Evolutionary conservation across 2,888 invertebrate species (phyloP).

Genomic region (Latrodectus elegans): DNA sequence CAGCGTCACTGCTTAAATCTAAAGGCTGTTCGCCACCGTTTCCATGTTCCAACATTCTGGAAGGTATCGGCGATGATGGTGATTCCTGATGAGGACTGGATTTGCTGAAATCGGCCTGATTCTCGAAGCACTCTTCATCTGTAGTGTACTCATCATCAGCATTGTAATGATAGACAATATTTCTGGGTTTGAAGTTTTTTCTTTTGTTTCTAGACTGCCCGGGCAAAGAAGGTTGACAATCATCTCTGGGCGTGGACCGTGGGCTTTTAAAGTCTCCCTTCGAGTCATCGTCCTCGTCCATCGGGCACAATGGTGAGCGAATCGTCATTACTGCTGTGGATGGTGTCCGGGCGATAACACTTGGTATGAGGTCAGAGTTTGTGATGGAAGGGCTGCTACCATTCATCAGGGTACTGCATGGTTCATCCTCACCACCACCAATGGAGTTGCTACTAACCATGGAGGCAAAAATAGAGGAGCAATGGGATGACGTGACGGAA

Average conservation of each 20-base stretch:
- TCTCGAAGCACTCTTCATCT: constrained; percentile 71
- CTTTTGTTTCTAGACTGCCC: constrained; percentile 80
- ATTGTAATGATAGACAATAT: constrained; percentile 77
- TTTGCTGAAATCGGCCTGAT: constrained; percentile 24
- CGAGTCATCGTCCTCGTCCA: constrained; percentile 45
- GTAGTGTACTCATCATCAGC: constrained; percentile 68
- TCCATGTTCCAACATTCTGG: constrained; percentile 33
- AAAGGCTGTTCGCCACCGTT: constrained; percentile 56
- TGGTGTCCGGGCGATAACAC: constrained; percentile 29
- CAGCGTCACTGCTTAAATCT: constrained; percentile 60
- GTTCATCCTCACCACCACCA: constrained; percentile 53
- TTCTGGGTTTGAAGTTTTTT: constrained; percentile 86
- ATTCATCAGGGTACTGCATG: constrained; percentile 34
- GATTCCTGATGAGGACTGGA: constrained; percentile 39
- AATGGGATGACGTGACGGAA: constrained; percentile 41
- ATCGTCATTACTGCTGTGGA: constrained; percentile 36
- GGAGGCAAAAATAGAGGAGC: constrained; percentile 19
- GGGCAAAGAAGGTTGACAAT: constrained; percentile 13
- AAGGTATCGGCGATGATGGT: constrained; percentile 41
- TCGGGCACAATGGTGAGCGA: constrained; percentile 46
- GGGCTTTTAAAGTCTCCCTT: constrained; percentile 35
- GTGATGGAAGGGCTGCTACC: constrained; percentile 51
- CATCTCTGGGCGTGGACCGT: constrained; percentile 5
- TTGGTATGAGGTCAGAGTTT: constrained; percentile 23
- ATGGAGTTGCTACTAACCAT: constrained; percentile 66